Conservation (phyloP, 2,113 vertebrate species). For the Pachycephala philippinensis region DNA sequence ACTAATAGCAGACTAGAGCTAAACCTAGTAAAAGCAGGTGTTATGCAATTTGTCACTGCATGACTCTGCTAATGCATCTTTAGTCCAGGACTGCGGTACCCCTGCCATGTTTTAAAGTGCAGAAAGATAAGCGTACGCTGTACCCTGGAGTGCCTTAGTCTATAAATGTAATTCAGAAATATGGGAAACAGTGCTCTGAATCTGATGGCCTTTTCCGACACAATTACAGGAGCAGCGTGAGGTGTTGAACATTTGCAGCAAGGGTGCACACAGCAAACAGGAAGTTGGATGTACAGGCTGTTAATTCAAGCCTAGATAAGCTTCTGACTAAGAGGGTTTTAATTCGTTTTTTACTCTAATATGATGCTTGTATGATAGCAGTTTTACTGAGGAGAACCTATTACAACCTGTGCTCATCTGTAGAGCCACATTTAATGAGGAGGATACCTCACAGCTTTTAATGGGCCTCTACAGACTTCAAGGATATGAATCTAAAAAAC, state of each 20-base stretch:
- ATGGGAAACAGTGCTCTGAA: background rate
- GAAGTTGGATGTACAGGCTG: background rate
- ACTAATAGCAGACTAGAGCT: slow-evolving; percentile 19
- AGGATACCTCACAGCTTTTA: background rate
- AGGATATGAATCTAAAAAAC: background rate
- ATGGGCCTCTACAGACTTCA: background rate
- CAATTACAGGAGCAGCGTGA: slow-evolving; percentile 1
- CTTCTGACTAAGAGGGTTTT: slow-evolving; percentile 7
- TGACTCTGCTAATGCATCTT: slow-evolving; percentile 42
- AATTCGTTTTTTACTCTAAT: background rate
- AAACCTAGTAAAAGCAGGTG: slow-evolving; percentile 27
- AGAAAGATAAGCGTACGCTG: background rate
- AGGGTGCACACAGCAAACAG: background rate
- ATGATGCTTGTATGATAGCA: background rate
- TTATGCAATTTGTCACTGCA: background rate
- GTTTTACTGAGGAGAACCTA: background rate
- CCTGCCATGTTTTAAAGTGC: slow-evolving; percentile 44
- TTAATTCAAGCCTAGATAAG: slow-evolving; percentile 34
- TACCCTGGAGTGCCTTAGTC: slow-evolving; percentile 11
- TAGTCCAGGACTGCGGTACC: background rate
- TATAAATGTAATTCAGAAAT: slow-evolving; percentile 45
- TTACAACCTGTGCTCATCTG: background rate
- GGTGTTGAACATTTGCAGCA: slow-evolving; percentile 4
- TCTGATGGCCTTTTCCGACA: slow-evolving; percentile 19
- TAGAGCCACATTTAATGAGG: background rate